These are phyloP conservation scores for Mimachlamys varia DNA, from an alignment of 2,888 invertebrate genomes.

Conservation along the genomic window DNA sequence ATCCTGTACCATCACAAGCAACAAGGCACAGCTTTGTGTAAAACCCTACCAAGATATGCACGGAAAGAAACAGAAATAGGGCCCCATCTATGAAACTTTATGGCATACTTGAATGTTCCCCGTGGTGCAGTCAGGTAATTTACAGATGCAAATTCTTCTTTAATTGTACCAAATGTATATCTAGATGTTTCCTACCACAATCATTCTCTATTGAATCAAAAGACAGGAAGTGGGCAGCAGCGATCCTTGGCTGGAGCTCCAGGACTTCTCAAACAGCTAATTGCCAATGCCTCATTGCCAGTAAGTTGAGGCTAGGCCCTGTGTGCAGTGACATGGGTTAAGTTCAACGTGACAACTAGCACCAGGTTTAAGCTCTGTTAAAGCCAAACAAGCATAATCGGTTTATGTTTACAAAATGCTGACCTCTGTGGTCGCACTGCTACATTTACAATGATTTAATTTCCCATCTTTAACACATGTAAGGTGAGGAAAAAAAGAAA, in stretches of 20 bases:
- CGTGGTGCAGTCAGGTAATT: neutral
- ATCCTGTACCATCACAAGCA: neutral
- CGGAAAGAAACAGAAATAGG: neutral
- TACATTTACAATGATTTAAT: neutral
- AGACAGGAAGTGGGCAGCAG: neutral
- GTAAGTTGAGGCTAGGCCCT: neutral
- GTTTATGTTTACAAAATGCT: neutral
- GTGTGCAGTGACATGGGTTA: neutral
- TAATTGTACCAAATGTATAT: slow-evolving; percentile 14
- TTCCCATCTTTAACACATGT: neutral
- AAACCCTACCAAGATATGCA: neutral
- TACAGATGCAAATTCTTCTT: slow-evolving; percentile 17
- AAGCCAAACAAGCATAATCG: neutral
- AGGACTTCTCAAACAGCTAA: neutral
- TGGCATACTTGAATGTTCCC: neutral
- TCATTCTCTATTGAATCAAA: slow-evolving; percentile 8
- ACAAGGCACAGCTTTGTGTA: neutral
- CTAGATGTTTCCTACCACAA: neutral
- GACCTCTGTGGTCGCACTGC: neutral
- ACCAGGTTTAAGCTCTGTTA: neutral
- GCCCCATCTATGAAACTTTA: neutral
- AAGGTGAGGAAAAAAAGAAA: neutral
- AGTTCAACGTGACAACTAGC: slow-evolving; percentile 7
- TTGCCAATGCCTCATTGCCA: slow-evolving; percentile 2
- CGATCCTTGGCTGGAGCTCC: neutral